Percentiles rank a stretch among this genome's conserved stretches.
These are phyloP conservation scores for Apodemia hepburni DNA, from an alignment of 2,888 invertebrate species.

Conservation along the genomic window DNA sequence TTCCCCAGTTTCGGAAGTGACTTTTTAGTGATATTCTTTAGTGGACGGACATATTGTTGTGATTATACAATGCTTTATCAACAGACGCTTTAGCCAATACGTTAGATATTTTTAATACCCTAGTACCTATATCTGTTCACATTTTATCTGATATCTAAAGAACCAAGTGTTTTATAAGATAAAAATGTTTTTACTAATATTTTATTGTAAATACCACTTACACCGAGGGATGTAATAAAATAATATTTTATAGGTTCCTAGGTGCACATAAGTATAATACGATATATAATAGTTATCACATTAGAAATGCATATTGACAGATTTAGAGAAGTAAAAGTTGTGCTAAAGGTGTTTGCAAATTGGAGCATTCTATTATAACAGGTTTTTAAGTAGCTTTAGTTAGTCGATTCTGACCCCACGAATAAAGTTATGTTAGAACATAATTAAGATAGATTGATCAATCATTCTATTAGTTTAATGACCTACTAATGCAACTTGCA, in stretches of 20 bases:
- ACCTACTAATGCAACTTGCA: too few species aligned
- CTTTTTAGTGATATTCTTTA: slow-evolving; percentile 72
- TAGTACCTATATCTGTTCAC: slow-evolving; percentile 34
- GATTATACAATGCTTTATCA: slow-evolving; percentile 76
- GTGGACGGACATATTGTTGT: slow-evolving; percentile 72
- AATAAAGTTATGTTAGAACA: too few species aligned
- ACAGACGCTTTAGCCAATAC: slow-evolving; percentile 74
- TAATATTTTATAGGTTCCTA: slow-evolving; percentile 25
- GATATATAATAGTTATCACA: slow-evolving; percentile 20
- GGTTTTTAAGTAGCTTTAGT: too few species aligned
- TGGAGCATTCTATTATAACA: not conserved
- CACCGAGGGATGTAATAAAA: slow-evolving; percentile 23
- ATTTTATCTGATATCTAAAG: slow-evolving; percentile 43
- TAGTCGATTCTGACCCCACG: too few species aligned
- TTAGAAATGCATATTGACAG: not conserved
- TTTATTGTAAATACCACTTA: slow-evolving; percentile 43
- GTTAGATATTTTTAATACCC: slow-evolving; percentile 72
- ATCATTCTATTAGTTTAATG: too few species aligned
- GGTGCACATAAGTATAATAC: slow-evolving; percentile 13
- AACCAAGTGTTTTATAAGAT: slow-evolving; percentile 58
- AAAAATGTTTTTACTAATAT: slow-evolving; percentile 48
- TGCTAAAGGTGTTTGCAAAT: not conserved
- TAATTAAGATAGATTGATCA: too few species aligned
- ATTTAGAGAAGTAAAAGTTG: not conserved
- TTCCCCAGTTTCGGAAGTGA: slow-evolving; percentile 77